These are phyloP conservation scores for Hyaena hyaena DNA, from an alignment of 2,113 vertebrate species.

Conservation along the genomic window DNA sequence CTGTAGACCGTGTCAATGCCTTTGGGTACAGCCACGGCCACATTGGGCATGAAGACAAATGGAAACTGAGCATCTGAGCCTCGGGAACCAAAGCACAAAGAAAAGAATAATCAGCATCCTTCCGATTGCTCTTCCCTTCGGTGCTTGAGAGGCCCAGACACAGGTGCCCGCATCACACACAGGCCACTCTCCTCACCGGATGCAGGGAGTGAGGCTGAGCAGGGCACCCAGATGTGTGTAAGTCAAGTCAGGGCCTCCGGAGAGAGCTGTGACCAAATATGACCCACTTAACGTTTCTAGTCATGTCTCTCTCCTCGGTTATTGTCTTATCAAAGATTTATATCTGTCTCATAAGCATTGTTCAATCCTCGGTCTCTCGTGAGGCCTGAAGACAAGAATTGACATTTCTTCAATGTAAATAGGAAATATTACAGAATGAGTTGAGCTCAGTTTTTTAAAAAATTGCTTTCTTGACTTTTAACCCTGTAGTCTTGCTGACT, in stretches of 20 bases:
- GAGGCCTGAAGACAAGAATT: constrained; percentile 62
- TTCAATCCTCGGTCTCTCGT: constrained; percentile 72
- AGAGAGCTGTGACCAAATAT: background rate
- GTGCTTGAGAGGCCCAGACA: background rate
- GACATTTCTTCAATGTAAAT: constrained; percentile 77
- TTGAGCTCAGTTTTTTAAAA: constrained; percentile 7
- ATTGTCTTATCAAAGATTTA: constrained; percentile 75
- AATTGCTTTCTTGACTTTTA: constrained; percentile 75
- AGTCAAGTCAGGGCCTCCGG: background rate
- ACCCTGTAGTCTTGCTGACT: constrained; percentile 50
- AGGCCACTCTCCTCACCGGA: background rate
- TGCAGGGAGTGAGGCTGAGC: accelerated
- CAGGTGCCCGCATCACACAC: accelerated
- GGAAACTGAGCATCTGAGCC: background rate
- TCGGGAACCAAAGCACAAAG: background rate
- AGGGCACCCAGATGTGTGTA: background rate
- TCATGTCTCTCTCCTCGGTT: background rate
- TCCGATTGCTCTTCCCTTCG: background rate
- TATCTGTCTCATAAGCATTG: constrained; percentile 64
- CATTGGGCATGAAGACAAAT: background rate
- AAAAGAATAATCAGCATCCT: background rate
- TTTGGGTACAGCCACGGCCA: no score
- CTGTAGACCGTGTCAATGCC: accelerated
- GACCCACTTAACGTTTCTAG: constrained; percentile 4
- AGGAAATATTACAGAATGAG: constrained; percentile 73